These are phyloP conservation scores for Taenaris catops DNA, from an alignment of 2,888 invertebrate species.

Conservation along the genomic window DNA sequence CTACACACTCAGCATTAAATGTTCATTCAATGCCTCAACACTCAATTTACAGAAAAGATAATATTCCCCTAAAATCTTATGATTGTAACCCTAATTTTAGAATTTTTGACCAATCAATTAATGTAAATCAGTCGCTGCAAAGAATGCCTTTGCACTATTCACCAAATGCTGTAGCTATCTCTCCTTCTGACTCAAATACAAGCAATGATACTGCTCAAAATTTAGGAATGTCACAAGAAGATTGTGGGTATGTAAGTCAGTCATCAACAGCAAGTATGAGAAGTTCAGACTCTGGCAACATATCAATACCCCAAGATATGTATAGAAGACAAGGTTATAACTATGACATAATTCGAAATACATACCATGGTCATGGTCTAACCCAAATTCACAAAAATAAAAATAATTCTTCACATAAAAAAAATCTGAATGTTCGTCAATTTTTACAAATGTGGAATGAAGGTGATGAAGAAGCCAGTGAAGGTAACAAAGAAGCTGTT, in stretches of 20 bases:
- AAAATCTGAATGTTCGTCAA: slow-evolving; percentile 63
- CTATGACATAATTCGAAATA: slow-evolving; percentile 36
- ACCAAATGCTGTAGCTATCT: slow-evolving; percentile 61
- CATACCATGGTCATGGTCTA: slow-evolving; percentile 27
- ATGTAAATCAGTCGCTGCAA: slow-evolving; percentile 44
- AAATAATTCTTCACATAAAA: slow-evolving; percentile 41
- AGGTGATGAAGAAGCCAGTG: slow-evolving; percentile 63
- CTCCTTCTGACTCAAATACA: slow-evolving; percentile 65
- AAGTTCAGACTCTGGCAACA: slow-evolving; percentile 55
- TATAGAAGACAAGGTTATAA: slow-evolving; percentile 52
- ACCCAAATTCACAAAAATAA: slow-evolving; percentile 28
- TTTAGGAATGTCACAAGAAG: slow-evolving; percentile 55
- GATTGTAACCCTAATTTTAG: slow-evolving; percentile 53
- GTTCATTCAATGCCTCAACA: slow-evolving; percentile 47
- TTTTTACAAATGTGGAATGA: slow-evolving; percentile 77
- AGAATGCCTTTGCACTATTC: slow-evolving; percentile 61
- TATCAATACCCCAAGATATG: slow-evolving; percentile 47
- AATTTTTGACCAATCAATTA: slow-evolving; percentile 46
- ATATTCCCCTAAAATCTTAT: slow-evolving; percentile 44
- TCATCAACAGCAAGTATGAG: slow-evolving; percentile 63
- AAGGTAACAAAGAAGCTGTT: slow-evolving; percentile 42
- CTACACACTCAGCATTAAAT: slow-evolving; percentile 48
- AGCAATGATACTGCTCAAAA: slow-evolving; percentile 60
- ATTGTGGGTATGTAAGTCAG: slow-evolving; percentile 72
- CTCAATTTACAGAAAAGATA: slow-evolving; percentile 58